phyloP scores from a whole-genome alignment of 2,888 invertebrate species.

The Hypselothyrea guttata region DNA sequence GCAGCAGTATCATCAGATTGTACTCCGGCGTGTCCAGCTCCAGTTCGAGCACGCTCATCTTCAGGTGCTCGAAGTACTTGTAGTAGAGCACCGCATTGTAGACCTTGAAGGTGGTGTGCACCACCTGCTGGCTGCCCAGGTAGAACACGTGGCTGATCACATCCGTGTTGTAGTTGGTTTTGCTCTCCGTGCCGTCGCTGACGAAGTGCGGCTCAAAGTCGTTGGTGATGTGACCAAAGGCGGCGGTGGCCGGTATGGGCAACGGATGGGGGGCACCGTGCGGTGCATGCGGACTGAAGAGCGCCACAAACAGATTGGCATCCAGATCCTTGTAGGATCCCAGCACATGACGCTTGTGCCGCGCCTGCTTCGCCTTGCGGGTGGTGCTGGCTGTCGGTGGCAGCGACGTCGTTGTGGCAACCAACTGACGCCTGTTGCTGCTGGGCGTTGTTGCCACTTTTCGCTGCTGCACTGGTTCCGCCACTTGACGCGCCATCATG shows the following conservation, averaged over 20 bases:
- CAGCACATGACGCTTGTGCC: slow-evolving; percentile 70
- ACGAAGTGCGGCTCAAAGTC: slow-evolving; percentile 72
- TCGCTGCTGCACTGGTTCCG: slow-evolving; percentile 27
- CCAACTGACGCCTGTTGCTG: background rate
- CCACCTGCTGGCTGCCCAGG: slow-evolving; percentile 82
- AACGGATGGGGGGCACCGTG: slow-evolving; percentile 50
- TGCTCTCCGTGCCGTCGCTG: slow-evolving; percentile 43
- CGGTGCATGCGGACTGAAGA: slow-evolving; percentile 62
- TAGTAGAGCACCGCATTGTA: slow-evolving; percentile 91
- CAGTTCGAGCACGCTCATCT: slow-evolving; percentile 88
- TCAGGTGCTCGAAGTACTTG: slow-evolving; percentile 88
- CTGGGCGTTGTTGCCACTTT: slow-evolving; percentile 5
- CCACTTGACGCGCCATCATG: slow-evolving; percentile 59
- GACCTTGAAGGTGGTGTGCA: slow-evolving; percentile 87
- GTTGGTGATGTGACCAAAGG: slow-evolving; percentile 59
- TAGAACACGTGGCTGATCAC: slow-evolving; percentile 81
- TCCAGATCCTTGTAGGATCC: slow-evolving; percentile 76
- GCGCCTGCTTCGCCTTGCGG: slow-evolving; percentile 30
- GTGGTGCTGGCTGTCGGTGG: slow-evolving; percentile 6
- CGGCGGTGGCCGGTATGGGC: slow-evolving; percentile 46
- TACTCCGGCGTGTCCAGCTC: slow-evolving; percentile 91
- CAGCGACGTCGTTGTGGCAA: slow-evolving; percentile 14
- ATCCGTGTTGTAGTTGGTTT: slow-evolving; percentile 78
- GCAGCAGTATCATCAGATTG: slow-evolving; percentile 89
- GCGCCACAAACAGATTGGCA: slow-evolving; percentile 71